Evolutionary conservation across 64 coral and sea anemone genomes (phyloP).

Genomic region (Montipora capricornis): DNA sequence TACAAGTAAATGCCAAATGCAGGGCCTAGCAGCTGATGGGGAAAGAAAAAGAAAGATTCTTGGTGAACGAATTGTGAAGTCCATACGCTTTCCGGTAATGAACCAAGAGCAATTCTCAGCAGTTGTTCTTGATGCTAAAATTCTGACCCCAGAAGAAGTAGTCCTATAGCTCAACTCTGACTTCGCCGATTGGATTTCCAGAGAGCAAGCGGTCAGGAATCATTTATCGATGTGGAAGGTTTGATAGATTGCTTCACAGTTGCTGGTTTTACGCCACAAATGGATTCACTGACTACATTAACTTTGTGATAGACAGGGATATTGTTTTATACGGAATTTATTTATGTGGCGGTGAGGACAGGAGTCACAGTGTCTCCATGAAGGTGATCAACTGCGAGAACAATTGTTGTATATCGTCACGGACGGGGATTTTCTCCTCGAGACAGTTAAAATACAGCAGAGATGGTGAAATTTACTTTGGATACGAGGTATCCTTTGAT

Average conservation of each 20-base stretch:
- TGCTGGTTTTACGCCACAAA: not conserved
- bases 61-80: not conserved
- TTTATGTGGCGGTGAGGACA: not conserved
- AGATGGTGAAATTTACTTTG: not conserved
- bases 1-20: not conserved
- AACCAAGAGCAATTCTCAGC: not conserved
- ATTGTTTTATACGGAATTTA: not conserved
- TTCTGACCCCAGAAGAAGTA: slow-evolving; percentile 12
- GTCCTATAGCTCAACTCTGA: not conserved
- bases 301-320: not conserved
- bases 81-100: not conserved
- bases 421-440: not conserved
- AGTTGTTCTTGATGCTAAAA: not conserved
- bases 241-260: not conserved
- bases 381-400: not conserved
- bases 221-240: not conserved
- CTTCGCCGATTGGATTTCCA: not conserved
- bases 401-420: not conserved
- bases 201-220: not conserved
- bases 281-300: not conserved
- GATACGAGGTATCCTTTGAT: slow-evolving; percentile 6
- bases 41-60: not conserved
- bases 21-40: not conserved
- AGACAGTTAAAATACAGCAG: not conserved
- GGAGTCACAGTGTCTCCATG: not conserved